Evolutionary conservation across 2,113 vertebrate species (phyloP).

Genomic region (Chitala chitala): DNA sequence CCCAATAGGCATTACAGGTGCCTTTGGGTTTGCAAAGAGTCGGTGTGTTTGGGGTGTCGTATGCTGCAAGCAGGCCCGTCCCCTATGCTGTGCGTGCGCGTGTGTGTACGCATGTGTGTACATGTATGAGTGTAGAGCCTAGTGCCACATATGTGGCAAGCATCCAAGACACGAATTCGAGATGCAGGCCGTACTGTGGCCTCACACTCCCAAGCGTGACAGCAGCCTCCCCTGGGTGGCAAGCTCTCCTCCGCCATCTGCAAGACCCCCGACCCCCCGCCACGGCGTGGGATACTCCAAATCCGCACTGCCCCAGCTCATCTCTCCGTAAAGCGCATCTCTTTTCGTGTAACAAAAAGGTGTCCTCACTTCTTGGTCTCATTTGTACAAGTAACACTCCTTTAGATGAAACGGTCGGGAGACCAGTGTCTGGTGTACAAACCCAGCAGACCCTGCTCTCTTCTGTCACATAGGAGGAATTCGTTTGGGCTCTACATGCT

Average conservation of each 20-base stretch:
- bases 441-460: neutral
- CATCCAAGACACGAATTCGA: neutral
- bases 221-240: no score
- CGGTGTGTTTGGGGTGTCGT: no score
- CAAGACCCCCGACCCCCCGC: no score
- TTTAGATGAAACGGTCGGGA: neutral
- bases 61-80: no score
- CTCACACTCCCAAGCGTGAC: no score
- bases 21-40: no score
- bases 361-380: neutral
- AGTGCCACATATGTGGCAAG: neutral
- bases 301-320: no score
- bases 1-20: no score
- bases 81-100: neutral
- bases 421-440: neutral
- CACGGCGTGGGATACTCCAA: no score
- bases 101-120: neutral
- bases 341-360: constrained; percentile 13
- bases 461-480: neutral
- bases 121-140: neutral
- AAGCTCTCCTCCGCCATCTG: no score
- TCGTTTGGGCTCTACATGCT: neutral
- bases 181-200: no score
- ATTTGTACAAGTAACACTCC: neutral
- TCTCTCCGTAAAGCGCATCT: no score